These are phyloP conservation scores for Drosophila multiciliata DNA, from an alignment of 2,888 invertebrate species.

Conservation along the genomic window DNA sequence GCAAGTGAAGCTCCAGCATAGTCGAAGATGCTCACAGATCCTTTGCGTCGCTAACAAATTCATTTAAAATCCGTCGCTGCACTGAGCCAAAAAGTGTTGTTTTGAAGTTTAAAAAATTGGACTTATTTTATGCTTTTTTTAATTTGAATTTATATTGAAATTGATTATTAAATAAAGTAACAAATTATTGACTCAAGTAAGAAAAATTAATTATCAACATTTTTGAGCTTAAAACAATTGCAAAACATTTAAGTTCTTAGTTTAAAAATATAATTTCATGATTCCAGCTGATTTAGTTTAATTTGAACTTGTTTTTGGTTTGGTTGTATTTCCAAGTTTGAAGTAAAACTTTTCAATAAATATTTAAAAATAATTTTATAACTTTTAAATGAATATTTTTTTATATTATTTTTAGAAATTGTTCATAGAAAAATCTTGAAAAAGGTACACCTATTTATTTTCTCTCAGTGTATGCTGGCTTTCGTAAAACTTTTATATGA, in stretches of 20 bases:
- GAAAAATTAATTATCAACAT: neutral
- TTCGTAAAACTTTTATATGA: neutral
- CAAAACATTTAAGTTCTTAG: neutral
- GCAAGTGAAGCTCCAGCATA: slow-evolving; percentile 37
- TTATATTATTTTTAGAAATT: too few species aligned
- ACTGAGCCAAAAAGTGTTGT: neutral
- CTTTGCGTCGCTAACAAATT: slow-evolving; percentile 60
- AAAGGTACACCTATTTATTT: too few species aligned
- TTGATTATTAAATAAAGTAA: neutral
- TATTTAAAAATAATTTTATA: too few species aligned
- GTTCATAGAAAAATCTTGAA: too few species aligned
- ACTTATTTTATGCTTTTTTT: neutral
- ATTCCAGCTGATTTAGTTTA: too few species aligned
- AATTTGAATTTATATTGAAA: neutral
- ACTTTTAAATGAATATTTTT: neutral
- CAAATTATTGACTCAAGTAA: neutral
- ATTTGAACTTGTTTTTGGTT: too few species aligned
- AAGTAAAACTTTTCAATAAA: too few species aligned
- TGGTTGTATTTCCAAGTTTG: too few species aligned
- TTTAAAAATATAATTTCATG: neutral
- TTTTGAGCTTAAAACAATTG: neutral
- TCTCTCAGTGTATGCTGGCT: too few species aligned
- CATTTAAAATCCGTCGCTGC: slow-evolving; percentile 65
- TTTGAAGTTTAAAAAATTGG: neutral
- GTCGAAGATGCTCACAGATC: slow-evolving; percentile 3